These are phyloP conservation scores for Otolemur garnettii DNA, from an alignment of 2,113 vertebrate genomes.

Conservation along the genomic window DNA sequence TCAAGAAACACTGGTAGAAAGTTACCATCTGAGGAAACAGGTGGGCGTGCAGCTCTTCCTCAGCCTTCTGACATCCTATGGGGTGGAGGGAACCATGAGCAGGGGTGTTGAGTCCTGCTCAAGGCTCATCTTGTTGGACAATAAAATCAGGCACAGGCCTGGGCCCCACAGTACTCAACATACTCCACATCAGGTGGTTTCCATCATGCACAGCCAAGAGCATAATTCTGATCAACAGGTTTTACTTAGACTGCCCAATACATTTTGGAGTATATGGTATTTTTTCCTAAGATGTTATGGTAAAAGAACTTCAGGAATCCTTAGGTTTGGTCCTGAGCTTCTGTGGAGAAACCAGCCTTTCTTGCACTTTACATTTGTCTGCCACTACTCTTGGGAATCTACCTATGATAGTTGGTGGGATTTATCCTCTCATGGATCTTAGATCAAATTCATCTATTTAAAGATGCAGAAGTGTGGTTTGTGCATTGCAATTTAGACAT, in stretches of 20 bases:
- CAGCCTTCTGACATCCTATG: background rate
- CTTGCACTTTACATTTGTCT: background rate
- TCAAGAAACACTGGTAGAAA: background rate
- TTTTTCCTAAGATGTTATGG: background rate
- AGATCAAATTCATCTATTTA: background rate
- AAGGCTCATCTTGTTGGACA: background rate
- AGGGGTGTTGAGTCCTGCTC: background rate
- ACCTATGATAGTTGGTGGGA: background rate
- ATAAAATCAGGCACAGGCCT: background rate
- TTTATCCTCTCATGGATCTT: background rate
- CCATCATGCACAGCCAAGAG: background rate
- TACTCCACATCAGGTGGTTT: background rate
- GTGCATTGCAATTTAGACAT: background rate
- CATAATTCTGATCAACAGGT: background rate
- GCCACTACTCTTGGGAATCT: background rate
- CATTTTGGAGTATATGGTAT: background rate
- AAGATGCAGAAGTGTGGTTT: background rate
- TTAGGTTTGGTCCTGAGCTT: background rate
- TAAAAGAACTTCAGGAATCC: background rate
- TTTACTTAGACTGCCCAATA: background rate
- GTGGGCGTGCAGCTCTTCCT: background rate
- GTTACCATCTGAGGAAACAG: background rate
- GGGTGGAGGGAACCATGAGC: background rate
- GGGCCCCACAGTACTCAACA: background rate
- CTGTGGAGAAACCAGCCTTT: background rate